Conservation (phyloP, 1,140 invertebrate species). For the Temnothorax nylanderi region DNA sequence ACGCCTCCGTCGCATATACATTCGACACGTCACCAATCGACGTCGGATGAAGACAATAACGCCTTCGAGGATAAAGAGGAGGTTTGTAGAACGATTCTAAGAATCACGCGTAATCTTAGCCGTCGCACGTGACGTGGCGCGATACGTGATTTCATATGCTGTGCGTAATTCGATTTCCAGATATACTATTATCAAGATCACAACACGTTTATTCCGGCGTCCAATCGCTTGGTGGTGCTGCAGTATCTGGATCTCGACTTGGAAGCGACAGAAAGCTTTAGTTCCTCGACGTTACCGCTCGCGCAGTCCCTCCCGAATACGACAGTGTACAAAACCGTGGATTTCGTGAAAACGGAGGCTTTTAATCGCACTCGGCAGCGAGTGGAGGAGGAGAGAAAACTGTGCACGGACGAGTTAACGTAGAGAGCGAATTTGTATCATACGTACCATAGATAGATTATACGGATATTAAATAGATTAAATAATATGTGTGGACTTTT, state of each 20-base stretch:
- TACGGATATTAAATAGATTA: slow-evolving; percentile 1
- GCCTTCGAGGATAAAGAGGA: slow-evolving; percentile 81
- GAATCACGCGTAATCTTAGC: not conserved
- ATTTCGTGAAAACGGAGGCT: slow-evolving; percentile 96
- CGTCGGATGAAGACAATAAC: slow-evolving; percentile 83
- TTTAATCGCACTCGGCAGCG: slow-evolving; percentile 95
- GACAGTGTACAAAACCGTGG: slow-evolving; percentile 95
- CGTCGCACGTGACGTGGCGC: not conserved
- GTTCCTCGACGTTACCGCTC: slow-evolving; percentile 76
- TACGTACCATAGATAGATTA: not conserved
- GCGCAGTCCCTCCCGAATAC: slow-evolving; percentile 84
- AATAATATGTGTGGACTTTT: slow-evolving; percentile 6
- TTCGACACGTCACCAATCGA: slow-evolving; percentile 78
- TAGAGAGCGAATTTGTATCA: slow-evolving; percentile 67
- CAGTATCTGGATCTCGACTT: slow-evolving; percentile 93
- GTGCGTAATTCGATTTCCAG: slow-evolving; percentile 70
- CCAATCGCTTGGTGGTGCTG: slow-evolving; percentile 82
- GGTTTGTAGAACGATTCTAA: slow-evolving; percentile 65
- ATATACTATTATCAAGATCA: slow-evolving; percentile 84
- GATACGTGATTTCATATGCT: not conserved
- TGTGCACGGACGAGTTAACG: slow-evolving; percentile 81
- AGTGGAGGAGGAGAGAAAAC: slow-evolving; percentile 88
- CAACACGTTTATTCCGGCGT: slow-evolving; percentile 82
- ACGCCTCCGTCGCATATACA: slow-evolving; percentile 80
- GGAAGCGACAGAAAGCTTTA: slow-evolving; percentile 84